These are phyloP conservation scores for Coryphaenoides rupestris DNA, from an alignment of 2,113 vertebrate species.

Conservation along the genomic window DNA sequence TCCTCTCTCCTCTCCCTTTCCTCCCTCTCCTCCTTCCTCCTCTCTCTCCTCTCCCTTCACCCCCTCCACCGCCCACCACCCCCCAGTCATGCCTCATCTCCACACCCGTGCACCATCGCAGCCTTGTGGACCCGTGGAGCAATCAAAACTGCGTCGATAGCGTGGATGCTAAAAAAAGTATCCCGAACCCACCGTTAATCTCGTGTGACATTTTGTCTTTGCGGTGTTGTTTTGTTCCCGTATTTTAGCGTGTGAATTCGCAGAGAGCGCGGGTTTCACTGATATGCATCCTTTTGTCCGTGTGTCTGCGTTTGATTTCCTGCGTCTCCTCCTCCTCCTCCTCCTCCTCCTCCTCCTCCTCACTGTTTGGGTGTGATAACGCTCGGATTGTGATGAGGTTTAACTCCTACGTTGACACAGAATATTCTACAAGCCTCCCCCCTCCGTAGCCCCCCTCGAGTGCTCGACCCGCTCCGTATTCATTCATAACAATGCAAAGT, in stretches of 20 bases:
- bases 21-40: no score
- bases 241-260: no score
- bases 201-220: no score
- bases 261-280: no score
- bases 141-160: no score
- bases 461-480: constrained; percentile 46
- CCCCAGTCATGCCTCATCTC: constrained; percentile 37
- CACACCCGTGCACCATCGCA: constrained; percentile 9
- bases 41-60: no score
- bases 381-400: constrained; percentile 25
- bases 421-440: constrained; percentile 55
- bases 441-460: constrained; percentile 42
- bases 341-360: no score
- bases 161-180: constrained; percentile 19
- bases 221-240: no score
- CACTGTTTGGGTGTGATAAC: constrained; percentile 19
- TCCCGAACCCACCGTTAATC: constrained; percentile 1
- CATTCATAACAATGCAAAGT: constrained; percentile 66
- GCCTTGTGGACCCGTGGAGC: constrained; percentile 23
- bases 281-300: no score
- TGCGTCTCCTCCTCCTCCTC: no score
- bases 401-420: constrained; percentile 48
- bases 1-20: not conserved
- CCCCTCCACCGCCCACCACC: not conserved
- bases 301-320: constrained; percentile 1